These are phyloP conservation scores for Ictalurus punctatus DNA, from an alignment of 2,113 vertebrate genomes.

Conservation along the genomic window DNA sequence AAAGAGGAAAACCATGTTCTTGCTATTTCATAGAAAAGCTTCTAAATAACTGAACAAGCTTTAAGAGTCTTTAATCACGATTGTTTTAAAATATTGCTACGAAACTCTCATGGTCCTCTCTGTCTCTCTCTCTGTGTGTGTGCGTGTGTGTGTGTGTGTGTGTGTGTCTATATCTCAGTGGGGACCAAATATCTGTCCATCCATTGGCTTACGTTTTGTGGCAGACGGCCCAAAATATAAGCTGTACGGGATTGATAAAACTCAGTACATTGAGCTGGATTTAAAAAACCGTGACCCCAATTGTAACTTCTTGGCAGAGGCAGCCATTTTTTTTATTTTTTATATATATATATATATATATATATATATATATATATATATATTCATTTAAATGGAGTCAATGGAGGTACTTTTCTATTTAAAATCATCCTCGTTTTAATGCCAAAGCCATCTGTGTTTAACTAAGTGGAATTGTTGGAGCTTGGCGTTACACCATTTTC, in stretches of 20 bases:
- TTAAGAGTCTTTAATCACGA: background rate
- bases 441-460: background rate
- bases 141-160: constrained; percentile 9
- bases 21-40: background rate
- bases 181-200: background rate
- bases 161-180: constrained; percentile 16
- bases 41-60: background rate
- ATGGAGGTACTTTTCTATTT: background rate
- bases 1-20: background rate
- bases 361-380: too few relatives aligned
- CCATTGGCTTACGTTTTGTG: background rate
- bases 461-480: background rate
- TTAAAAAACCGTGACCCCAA: background rate
- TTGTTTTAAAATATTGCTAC: background rate
- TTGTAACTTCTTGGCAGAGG: background rate
- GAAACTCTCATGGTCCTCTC: background rate
- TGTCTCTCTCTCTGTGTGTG: constrained; percentile 5
- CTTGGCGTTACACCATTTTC: background rate
- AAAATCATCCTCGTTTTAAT: background rate
- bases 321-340: too few relatives aligned
- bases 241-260: background rate
- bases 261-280: background rate
- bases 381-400: background rate
- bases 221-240: background rate
- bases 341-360: too few relatives aligned